Conservation (phyloP, 1,140 invertebrate species). For the Panagrolaimus sp. region DNA sequence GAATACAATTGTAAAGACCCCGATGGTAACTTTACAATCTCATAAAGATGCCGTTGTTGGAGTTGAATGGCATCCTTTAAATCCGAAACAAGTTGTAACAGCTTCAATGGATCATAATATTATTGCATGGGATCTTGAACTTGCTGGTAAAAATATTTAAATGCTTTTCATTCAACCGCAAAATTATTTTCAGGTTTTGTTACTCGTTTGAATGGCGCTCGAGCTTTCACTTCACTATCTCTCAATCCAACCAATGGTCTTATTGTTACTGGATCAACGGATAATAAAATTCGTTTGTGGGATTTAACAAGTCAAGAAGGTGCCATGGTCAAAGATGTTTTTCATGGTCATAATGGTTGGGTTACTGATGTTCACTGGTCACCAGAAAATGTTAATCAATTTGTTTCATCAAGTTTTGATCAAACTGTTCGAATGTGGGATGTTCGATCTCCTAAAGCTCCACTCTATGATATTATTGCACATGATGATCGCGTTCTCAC, state of each 20-base stretch:
- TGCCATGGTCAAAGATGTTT: conserved; percentile 76
- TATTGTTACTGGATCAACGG: conserved; percentile 79
- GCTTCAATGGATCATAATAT: conserved; percentile 91
- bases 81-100: conserved; percentile 68
- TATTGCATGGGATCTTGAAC: conserved; percentile 83
- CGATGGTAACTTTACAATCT: conserved; percentile 79
- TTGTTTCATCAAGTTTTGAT: conserved; percentile 88
- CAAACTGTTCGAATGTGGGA: conserved; percentile 90
- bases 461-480: conserved; percentile 83
- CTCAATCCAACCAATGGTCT: conserved; percentile 73
- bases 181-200: conserved; percentile 11
- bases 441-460: conserved; percentile 78
- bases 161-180: too few species aligned
- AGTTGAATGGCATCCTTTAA: conserved; percentile 73
- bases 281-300: conserved; percentile 80
- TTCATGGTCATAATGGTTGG: conserved; percentile 84
- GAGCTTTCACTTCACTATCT: conserved; percentile 77
- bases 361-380: conserved; percentile 85
- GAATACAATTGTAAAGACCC: conserved; percentile 66
- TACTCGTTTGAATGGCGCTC: conserved; percentile 16
- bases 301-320: conserved; percentile 80
- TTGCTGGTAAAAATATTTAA: conserved; percentile 22
- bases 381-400: conserved; percentile 73
- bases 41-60: conserved; percentile 83
- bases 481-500: conserved; percentile 89